Evolutionary conservation across 2,797 vertebrate species (phyloP).

Genomic region (Protosalanx chinensis): DNA sequence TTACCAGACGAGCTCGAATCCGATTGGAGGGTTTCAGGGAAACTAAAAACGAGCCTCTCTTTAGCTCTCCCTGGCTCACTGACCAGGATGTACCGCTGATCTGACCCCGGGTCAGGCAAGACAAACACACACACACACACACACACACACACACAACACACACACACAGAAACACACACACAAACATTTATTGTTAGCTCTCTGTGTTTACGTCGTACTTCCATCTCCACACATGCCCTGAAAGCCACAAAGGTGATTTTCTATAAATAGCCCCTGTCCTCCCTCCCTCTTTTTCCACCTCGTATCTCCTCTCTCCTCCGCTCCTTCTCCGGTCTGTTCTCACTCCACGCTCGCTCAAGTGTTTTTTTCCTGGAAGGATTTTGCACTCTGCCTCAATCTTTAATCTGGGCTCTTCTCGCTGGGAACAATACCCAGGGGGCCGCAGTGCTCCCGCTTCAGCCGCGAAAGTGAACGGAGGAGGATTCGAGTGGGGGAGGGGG

Average conservation of each 20-base stretch:
- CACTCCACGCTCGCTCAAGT: constrained; percentile 55
- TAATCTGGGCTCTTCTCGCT: constrained; percentile 54
- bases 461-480: constrained; percentile 59
- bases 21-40: constrained; percentile 24
- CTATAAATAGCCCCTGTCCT: constrained; percentile 66
- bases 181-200: constrained; percentile 42
- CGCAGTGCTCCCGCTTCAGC: constrained; percentile 44
- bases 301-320: no score
- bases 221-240: constrained; percentile 43
- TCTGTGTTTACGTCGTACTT: constrained; percentile 49
- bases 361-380: constrained; percentile 75
- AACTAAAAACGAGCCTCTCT: constrained; percentile 36
- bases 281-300: constrained; percentile 15
- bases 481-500: constrained; percentile 6
- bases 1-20: not conserved
- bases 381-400: constrained; percentile 58
- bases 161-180: constrained; percentile 8
- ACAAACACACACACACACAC: not conserved
- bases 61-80: constrained; percentile 34
- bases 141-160: constrained; percentile 14
- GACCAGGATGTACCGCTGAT: constrained; percentile 40
- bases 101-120: constrained; percentile 34
- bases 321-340: no score
- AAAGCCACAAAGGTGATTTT: constrained; percentile 55
- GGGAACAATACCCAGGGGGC: constrained; percentile 68